Percentiles rank a stretch among this genome's conserved stretches.
phyloP scores from a whole-genome alignment of 2,113 vertebrate species.

The Verasper variegatus region DNA sequence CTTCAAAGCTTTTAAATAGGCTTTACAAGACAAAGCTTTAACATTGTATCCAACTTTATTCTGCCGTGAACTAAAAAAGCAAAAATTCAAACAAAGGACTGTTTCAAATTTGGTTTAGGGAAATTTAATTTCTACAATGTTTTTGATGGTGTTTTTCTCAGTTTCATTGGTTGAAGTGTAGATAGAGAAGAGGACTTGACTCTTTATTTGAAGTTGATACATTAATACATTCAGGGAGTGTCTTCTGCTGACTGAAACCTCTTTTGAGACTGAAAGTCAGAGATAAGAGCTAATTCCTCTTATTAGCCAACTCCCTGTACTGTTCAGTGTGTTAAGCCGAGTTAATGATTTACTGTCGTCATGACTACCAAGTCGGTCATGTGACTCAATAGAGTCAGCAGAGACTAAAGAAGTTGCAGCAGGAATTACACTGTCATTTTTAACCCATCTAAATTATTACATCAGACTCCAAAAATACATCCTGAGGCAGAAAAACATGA shows the following conservation, averaged over 20 bases:
- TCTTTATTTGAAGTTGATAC: neutral
- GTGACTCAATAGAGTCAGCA: slow-evolving; percentile 52
- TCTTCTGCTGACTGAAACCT: neutral
- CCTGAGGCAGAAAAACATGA: neutral
- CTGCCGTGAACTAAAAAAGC: neutral
- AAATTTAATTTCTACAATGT: too few relatives aligned
- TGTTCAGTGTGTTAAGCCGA: neutral
- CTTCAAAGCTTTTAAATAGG: too few relatives aligned
- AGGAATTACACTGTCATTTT: slow-evolving; percentile 6
- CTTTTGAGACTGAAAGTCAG: neutral
- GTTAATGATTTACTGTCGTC: slow-evolving; percentile 58
- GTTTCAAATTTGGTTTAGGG: too few relatives aligned
- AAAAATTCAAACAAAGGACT: too few relatives aligned
- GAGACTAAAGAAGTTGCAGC: slow-evolving; percentile 27
- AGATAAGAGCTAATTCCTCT: neutral
- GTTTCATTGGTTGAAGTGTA: neutral
- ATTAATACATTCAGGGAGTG: neutral
- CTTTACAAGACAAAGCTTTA: neutral
- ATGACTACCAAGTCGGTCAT: slow-evolving; percentile 56
- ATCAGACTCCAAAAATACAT: slow-evolving; percentile 1
- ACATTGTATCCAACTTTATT: neutral
- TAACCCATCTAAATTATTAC: neutral
- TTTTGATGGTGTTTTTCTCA: neutral
- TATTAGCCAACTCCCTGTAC: neutral
- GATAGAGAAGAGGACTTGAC: neutral